Evolutionary conservation across 2,113 vertebrate species (phyloP), one percentile per base, ranked within the genome.

Genomic region (Tor tambroides): DNA sequence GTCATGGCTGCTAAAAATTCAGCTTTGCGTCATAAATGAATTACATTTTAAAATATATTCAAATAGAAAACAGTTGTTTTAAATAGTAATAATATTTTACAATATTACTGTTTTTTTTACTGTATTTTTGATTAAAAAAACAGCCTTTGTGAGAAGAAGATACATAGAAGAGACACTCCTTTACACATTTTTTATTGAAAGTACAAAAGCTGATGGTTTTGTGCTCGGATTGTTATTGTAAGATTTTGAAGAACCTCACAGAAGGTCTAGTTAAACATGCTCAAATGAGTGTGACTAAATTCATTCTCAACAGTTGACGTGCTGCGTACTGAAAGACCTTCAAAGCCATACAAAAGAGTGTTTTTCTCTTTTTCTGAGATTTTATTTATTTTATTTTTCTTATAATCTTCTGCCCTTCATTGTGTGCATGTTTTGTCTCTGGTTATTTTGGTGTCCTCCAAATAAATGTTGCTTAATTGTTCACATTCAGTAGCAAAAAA

Each of bases 401-500:
- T 35, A 38, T 61, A 11, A 61, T 41, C 54, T 61, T 80, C 32
- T 0, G 12, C 11, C 78, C 78, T 80, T 61, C 23, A 9, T 43
- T 75, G 54, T 67, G n/a, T 30, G 14, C 46, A 4, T 80, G 78
- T 35, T 80, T 61, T 26, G 61, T 82, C 80, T 41, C 6, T 19
- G 41, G 38, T 43, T 81, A 65, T 46, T 63, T 41, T 43, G 38
- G 56, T 65, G 38, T 65, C 80, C 61, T 81, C 59, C 80, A 81
- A 81, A 81, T 67, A 67, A 65, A 82, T 67, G 80, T 28, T 81
- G 6, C 32, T 80, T 63, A 38, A 19, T 46, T 7, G 0, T 28
- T 81, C n/a, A 67, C 56, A 46, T 19, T 61, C 56, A 9, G 14
- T 19, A 51, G n/a, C 19, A 30, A 17, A 8, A 7, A 51, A 17